A percentile compares a stretch with the other conserved stretches of the same genome.
phyloP scores from a whole-genome alignment of 2,113 vertebrate genomes.

The Callospermophilus lateralis region DNA sequence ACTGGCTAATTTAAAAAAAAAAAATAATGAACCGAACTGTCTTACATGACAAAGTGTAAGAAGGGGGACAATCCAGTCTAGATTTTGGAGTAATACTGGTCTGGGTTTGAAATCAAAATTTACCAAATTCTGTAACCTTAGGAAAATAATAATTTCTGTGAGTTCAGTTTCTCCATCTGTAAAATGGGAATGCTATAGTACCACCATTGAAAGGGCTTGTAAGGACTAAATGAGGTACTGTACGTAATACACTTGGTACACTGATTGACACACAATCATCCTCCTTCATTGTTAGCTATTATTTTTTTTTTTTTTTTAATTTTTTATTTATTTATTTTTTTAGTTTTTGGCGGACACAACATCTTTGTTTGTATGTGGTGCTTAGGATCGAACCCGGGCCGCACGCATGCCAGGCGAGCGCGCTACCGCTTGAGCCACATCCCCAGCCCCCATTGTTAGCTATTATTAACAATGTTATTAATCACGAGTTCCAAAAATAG shows the following conservation, averaged over 20 bases:
- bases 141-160: slow-evolving; percentile 11
- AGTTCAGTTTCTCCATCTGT: background rate
- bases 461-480: background rate
- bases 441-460: background rate
- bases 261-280: background rate
- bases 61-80: background rate
- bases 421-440: too few species aligned
- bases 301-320: too few species aligned
- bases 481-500: background rate
- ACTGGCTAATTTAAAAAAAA: background rate
- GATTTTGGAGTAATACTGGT: background rate
- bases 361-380: too few species aligned
- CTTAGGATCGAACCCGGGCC: too few species aligned
- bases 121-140: background rate
- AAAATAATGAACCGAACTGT: background rate
- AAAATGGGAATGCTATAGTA: background rate
- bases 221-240: background rate
- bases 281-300: background rate
- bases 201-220: background rate
- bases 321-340: too few species aligned
- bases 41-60: background rate
- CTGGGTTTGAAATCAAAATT: background rate
- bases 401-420: too few species aligned
- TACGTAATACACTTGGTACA: background rate
- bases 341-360: too few species aligned